Conservation (phyloP, 2,888 invertebrate species). For the Polyommatus iphigenia region DNA sequence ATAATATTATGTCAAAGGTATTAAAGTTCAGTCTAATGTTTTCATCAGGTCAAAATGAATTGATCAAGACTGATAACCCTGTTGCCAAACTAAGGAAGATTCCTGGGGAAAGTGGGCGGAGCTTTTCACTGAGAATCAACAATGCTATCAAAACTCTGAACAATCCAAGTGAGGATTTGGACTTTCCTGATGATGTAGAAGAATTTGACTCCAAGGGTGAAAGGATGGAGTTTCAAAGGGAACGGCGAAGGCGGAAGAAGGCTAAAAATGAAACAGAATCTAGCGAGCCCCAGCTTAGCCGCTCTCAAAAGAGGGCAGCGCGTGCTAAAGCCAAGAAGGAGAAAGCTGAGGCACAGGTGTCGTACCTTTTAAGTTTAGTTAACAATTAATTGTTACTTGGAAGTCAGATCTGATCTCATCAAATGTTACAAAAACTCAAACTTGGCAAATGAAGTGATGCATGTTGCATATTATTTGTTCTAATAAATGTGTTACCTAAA, state of each 20-base stretch:
- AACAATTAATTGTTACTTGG: background rate
- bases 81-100: constrained; percentile 79
- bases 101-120: constrained; percentile 82
- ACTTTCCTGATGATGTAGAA: constrained; percentile 61
- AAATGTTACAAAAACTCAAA: no score
- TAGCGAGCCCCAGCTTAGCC: constrained; percentile 57
- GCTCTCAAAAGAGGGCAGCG: constrained; percentile 75
- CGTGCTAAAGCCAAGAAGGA: constrained; percentile 74
- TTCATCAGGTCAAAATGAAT: constrained; percentile 26
- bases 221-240: constrained; percentile 57
- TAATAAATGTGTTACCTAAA: no score
- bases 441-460: no score
- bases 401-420: no score
- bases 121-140: constrained; percentile 84
- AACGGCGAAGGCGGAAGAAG: constrained; percentile 54
- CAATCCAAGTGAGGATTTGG: constrained; percentile 48
- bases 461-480: no score
- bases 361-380: background rate
- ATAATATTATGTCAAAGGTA: background rate
- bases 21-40: background rate
- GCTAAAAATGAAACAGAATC: constrained; percentile 34
- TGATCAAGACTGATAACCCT: constrained; percentile 50
- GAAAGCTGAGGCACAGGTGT: constrained; percentile 53
- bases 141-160: constrained; percentile 81
- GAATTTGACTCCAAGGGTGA: constrained; percentile 57